A percentile compares a stretch with the other conserved stretches of the same genome.
Conservation (phyloP, 2,113 vertebrate genomes). For the Pygathrix nemaeus region DNA sequence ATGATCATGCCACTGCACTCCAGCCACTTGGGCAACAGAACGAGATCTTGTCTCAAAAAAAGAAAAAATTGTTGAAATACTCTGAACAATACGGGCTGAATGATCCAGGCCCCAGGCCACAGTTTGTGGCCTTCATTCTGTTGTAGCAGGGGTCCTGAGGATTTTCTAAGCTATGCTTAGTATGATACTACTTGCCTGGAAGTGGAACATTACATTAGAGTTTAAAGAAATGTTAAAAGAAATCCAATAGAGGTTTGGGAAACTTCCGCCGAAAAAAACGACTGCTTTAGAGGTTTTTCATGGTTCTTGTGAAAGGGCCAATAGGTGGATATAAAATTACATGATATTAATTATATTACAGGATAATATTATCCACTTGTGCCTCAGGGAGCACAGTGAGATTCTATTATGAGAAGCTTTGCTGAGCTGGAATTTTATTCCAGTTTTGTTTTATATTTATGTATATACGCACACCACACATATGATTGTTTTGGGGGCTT, state of each 20-base stretch:
- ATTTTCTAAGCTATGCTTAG: not conserved
- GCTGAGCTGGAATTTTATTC: not conserved
- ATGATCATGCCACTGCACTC: too few relatives aligned
- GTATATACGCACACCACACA: accelerated
- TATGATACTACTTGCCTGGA: not conserved
- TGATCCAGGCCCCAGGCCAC: not conserved
- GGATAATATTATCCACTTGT: not conserved
- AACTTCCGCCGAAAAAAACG: not conserved
- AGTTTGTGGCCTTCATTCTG: not conserved
- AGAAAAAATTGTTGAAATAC: not conserved
- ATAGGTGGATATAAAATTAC: not conserved
- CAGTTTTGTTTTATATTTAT: not conserved
- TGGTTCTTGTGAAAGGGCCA: not conserved
- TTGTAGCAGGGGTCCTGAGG: not conserved
- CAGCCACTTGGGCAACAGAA: too few relatives aligned
- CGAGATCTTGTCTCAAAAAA: too few relatives aligned
- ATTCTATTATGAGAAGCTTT: not conserved
- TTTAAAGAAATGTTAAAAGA: constrained; percentile 11
- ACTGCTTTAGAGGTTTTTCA: not conserved
- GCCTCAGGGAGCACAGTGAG: not conserved
- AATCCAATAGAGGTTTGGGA: not conserved
- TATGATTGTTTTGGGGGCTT: constrained; percentile 12
- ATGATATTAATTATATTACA: not conserved
- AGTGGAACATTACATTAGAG: not conserved
- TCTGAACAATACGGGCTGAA: not conserved